Conservation (phyloP, 2,113 vertebrate genomes). For the Marcusenius ussheri region DNA sequence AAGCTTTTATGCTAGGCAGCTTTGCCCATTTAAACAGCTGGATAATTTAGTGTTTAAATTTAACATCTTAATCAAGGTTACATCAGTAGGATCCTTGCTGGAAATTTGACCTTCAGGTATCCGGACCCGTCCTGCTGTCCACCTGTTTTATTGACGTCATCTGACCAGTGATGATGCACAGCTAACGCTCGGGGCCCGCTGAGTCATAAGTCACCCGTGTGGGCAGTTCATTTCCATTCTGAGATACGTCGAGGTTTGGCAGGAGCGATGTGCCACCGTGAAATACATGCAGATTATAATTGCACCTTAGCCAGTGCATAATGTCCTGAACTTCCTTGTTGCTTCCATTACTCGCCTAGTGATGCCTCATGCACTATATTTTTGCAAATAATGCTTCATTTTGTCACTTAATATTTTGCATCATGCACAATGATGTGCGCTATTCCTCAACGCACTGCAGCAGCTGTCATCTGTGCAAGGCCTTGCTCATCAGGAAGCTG, state of each 20-base stretch:
- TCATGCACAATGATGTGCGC: background rate
- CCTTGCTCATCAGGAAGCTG: background rate
- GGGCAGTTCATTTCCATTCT: background rate
- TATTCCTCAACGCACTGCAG: background rate
- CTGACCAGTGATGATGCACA: background rate
- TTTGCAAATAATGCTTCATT: background rate
- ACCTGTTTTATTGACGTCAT: background rate
- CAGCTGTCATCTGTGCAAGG: background rate
- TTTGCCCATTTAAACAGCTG: background rate
- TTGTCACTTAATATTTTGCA: background rate
- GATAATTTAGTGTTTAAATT: slow-evolving; percentile 5
- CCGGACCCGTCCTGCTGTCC: background rate
- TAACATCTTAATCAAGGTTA: background rate
- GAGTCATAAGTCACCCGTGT: background rate
- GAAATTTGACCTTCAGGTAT: background rate
- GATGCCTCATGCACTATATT: background rate
- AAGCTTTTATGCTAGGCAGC: background rate
- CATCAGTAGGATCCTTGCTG: background rate
- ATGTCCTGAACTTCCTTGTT: slow-evolving; percentile 41
- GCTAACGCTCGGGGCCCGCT: background rate
- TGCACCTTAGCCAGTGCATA: slow-evolving; percentile 45
- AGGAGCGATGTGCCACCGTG: slow-evolving; percentile 18
- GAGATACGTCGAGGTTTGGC: background rate
- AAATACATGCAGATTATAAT: slow-evolving; percentile 39
- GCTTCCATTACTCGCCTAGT: background rate